Conservation (phyloP, 2,113 vertebrate genomes). For the Corynorhinus townsendii region DNA sequence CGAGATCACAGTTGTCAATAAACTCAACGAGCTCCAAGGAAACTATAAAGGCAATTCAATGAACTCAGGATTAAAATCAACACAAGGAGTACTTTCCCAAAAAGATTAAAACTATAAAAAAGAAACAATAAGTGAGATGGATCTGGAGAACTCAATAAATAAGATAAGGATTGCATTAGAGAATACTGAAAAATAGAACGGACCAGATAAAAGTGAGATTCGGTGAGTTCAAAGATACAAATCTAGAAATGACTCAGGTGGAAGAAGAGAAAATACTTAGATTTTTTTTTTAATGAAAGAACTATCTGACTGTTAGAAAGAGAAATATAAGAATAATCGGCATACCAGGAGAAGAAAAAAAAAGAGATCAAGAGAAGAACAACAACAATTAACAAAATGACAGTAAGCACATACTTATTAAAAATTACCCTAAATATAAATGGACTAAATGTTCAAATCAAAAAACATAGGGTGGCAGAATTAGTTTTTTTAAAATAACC, state of each 20-base stretch:
- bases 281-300: background rate
- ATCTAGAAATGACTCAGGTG: background rate
- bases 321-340: background rate
- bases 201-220: background rate
- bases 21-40: background rate
- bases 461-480: background rate
- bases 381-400: background rate
- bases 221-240: background rate
- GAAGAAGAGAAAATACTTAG: background rate
- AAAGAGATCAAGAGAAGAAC: background rate
- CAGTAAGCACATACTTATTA: background rate
- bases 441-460: no score
- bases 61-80: background rate
- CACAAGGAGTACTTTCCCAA: background rate
- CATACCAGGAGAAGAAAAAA: background rate
- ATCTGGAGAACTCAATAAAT: background rate
- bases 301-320: background rate
- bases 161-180: background rate
- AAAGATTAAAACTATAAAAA: background rate
- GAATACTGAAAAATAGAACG: background rate
- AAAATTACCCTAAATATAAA: background rate
- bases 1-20: background rate
- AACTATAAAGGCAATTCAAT: background rate
- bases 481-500: background rate
- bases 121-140: background rate